Base-by-base conservation (phyloP, 2,797 vertebrate species). In the Benthosema pterotum region DNA sequence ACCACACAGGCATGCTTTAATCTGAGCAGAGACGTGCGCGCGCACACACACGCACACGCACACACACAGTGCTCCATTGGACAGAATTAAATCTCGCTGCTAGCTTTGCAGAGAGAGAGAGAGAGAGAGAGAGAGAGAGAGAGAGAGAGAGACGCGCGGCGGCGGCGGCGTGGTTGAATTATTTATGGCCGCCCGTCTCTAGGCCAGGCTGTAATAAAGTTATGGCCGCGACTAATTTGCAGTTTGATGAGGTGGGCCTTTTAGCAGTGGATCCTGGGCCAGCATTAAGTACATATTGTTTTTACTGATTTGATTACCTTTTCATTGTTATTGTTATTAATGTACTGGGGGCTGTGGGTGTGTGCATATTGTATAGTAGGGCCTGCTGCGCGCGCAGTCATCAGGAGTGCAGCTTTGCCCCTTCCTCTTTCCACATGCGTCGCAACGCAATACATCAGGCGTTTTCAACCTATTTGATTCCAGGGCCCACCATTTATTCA, bases 281-380 rank as follows among this genome's bases (percentile, higher is more conserved):
- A 90, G 82, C 89, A 92, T 91, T 91, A 92, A 92, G 88, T 83
- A 89, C 87, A 91, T 90, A 92, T 92, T 91, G 89, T 92, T 91
- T 91, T 88, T 88, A 91, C 82, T 88, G 82, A 91, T 91, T 89
- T 87, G 80, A 92, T 91, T 90, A 88, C 73, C 69, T 84, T 88
- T 91, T 91, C 88, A 92, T 91, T 90, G 82, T 92, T 92, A 91
- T 92, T 91, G 83, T 91, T 92, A 93, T 93, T 90, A 92, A 92
- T 91, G 86, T 75, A 85, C 77, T 77, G 69, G 72, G 67, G 42
- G 47, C n/a, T 42, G 28, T 19, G 48, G 16, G 5, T 73, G 61
- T 83, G 77, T 77, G 77, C 57, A 72, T 48, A 53, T n/a, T n/a
- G n/a, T n/a, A n/a, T n/a, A n/a, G n/a, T n/a, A n/a, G n/a, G n/a